Evolutionary conservation across 1,140 invertebrate species (phyloP).

Genomic region (Caenorhabditis tropicalis): DNA sequence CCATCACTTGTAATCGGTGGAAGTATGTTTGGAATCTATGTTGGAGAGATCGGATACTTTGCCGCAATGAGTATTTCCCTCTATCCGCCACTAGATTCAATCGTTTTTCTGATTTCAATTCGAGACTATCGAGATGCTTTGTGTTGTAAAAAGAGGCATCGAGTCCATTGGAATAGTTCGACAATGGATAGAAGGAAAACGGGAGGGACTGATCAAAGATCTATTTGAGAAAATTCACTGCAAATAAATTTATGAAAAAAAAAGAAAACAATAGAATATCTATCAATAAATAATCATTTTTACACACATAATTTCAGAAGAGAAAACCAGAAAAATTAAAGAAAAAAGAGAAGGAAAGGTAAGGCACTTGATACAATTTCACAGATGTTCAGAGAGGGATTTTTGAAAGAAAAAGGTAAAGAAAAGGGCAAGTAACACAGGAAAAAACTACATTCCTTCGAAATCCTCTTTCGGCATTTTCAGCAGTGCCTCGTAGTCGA

Average conservation of each 20-base stretch:
- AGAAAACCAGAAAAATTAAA: too few relatives aligned
- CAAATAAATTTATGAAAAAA: too few relatives aligned
- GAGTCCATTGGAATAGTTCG: too few relatives aligned
- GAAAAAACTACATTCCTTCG: neutral
- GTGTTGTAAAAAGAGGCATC: neutral
- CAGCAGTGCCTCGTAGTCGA: slow-evolving; percentile 69
- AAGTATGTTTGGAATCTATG: neutral
- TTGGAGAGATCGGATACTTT: neutral
- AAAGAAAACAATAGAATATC: too few relatives aligned
- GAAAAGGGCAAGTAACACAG: neutral
- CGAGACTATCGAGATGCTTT: neutral
- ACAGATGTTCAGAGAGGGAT: too few relatives aligned
- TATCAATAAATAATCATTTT: too few relatives aligned
- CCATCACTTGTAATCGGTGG: neutral
- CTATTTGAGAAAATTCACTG: too few relatives aligned
- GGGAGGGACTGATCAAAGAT: too few relatives aligned
- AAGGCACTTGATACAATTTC: too few relatives aligned
- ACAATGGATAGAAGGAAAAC: too few relatives aligned
- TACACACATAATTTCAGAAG: too few relatives aligned
- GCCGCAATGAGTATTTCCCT: neutral
- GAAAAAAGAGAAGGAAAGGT: too few relatives aligned
- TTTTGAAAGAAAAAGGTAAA: neutral
- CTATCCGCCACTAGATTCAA: neutral
- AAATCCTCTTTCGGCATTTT: slow-evolving; percentile 76
- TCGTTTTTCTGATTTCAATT: neutral